phyloP scores from a whole-genome alignment of 2,113 vertebrate genomes.

The Dendrocopos noguchii region DNA sequence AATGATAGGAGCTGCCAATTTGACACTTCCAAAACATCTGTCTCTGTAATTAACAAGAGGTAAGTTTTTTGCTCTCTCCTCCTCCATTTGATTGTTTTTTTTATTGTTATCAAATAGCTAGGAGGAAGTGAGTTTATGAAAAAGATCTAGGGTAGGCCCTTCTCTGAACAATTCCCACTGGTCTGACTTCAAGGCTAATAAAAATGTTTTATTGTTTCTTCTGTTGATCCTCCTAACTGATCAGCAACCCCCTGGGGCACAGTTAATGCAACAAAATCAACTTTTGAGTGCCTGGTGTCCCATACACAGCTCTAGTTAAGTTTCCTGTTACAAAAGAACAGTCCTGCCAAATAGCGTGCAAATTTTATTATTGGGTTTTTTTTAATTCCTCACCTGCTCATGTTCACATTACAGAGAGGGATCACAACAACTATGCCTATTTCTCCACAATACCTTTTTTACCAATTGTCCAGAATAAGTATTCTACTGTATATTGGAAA shows the following conservation, averaged over 20 bases:
- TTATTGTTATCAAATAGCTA: background rate
- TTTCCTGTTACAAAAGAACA: background rate
- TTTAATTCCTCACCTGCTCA: background rate
- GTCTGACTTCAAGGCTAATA: conserved; percentile 68
- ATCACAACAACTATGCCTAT: background rate
- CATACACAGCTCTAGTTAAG: background rate
- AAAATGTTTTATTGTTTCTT: conserved; percentile 70
- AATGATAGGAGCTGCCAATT: background rate
- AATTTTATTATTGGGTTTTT: background rate
- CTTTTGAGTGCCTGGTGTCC: background rate
- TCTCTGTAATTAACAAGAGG: background rate
- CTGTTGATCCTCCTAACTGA: conserved; percentile 59
- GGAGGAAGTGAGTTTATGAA: conserved; percentile 51
- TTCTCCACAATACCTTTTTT: background rate
- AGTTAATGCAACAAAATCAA: conserved; percentile 35
- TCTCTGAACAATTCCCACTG: conserved; percentile 46
- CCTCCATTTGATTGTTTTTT: background rate
- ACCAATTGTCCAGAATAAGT: background rate
- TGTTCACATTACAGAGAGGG: background rate
- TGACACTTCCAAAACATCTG: background rate
- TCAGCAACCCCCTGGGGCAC: conserved; percentile 46
- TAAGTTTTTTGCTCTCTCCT: background rate
- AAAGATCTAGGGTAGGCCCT: background rate
- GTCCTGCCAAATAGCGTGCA: background rate
- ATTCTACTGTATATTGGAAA: background rate